These are phyloP conservation scores for Laterallus jamaicensis DNA, from an alignment of 2,113 vertebrate species.

Conservation along the genomic window DNA sequence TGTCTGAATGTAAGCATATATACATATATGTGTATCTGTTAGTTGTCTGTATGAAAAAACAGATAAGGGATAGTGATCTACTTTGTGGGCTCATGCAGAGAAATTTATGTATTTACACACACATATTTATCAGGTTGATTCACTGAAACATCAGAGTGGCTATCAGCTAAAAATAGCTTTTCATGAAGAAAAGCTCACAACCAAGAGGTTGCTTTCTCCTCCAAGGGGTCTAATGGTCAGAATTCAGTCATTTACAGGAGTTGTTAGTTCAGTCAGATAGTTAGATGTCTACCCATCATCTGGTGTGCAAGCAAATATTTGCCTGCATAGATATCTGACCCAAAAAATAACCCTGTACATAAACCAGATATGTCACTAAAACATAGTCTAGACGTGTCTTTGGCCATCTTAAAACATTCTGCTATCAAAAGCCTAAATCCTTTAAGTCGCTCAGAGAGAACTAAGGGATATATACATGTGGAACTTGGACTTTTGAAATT, in stretches of 20 bases:
- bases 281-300: not conserved
- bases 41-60: not conserved
- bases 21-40: not conserved
- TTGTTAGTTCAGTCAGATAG: not conserved
- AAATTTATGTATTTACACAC: not conserved
- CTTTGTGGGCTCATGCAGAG: not conserved
- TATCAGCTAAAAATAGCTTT: not conserved
- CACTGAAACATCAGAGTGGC: not conserved
- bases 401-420: not conserved
- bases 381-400: not conserved
- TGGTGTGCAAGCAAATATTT: not conserved
- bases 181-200: not conserved
- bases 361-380: not conserved
- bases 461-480: not conserved
- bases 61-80: not conserved
- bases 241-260: not conserved
- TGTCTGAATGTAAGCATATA: not conserved
- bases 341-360: not conserved
- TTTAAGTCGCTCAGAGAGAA: not conserved
- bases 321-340: not conserved
- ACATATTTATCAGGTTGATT: not conserved
- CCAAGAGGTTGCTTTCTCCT: not conserved
- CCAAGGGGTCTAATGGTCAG: not conserved
- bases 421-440: slow-evolving; percentile 22
- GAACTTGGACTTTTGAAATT: slow-evolving; percentile 16